Evolutionary conservation across 2,113 vertebrate genomes (phyloP).

Genomic region (Centropus bengalensis): DNA sequence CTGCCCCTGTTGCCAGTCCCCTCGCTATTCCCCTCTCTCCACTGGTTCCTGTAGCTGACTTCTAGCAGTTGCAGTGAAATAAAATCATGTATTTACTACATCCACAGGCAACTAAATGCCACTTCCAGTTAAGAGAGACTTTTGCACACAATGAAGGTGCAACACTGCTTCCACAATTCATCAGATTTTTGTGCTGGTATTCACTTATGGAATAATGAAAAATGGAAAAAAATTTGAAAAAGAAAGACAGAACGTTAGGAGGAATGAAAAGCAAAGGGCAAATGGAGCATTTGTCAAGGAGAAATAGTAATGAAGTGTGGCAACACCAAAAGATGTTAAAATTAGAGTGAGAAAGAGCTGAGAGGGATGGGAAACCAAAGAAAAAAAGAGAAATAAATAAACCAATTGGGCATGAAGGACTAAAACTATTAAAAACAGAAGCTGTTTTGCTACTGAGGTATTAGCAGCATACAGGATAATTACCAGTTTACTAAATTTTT

Average conservation of each 20-base stretch:
- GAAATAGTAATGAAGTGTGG: not conserved
- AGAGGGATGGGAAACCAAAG: not conserved
- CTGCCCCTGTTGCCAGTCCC: fast-evolving
- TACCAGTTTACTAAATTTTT: not conserved
- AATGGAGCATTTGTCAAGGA: not conserved
- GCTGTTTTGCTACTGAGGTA: not conserved
- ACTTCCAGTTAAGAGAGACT: not conserved
- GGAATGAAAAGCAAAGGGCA: not conserved
- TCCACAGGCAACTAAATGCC: not conserved
- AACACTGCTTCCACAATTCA: not conserved
- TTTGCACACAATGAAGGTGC: not conserved
- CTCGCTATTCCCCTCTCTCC: not conserved
- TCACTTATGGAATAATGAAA: fast-evolving
- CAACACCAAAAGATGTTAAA: not conserved
- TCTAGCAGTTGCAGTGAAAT: not conserved
- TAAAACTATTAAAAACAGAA: not conserved
- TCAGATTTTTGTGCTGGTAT: not conserved
- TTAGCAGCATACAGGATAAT: not conserved
- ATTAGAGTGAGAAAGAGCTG: not conserved
- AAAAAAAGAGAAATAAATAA: not conserved
- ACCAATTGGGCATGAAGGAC: not conserved
- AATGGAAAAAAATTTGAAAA: not conserved
- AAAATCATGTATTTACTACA: not conserved
- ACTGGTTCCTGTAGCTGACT: not conserved
- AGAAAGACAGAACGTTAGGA: fast-evolving